A percentile compares a stretch with the other conserved stretches of the same genome.
Conservation (phyloP, 1,140 invertebrate species). For the Mycetomoellerius zeteki region DNA sequence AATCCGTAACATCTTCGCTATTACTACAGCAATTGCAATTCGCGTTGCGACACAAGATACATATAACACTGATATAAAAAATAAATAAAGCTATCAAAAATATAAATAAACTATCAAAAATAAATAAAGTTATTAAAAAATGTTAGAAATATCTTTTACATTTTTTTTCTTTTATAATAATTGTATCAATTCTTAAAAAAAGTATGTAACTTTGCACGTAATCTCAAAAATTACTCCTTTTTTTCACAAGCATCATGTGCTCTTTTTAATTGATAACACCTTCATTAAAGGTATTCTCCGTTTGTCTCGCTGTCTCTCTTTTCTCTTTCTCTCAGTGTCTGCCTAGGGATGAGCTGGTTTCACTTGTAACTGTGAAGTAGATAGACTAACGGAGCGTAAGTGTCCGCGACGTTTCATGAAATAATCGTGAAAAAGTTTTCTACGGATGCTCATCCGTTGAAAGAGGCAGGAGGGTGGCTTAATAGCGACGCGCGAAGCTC, state of each 20-base stretch:
- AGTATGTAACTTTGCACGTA: background rate
- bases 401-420: conserved; percentile 60
- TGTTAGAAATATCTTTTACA: background rate
- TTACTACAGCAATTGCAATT: background rate
- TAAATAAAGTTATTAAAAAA: background rate
- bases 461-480: conserved; percentile 47
- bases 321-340: background rate
- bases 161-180: background rate
- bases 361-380: background rate
- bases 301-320: background rate
- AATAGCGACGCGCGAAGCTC: conserved; percentile 52
- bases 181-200: background rate
- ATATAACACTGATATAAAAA: background rate
- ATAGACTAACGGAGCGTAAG: conserved; percentile 49
- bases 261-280: conserved; percentile 12
- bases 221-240: background rate
- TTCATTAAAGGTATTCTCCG: background rate
- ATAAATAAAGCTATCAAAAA: background rate
- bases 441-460: conserved; percentile 30
- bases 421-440: conserved; percentile 64
- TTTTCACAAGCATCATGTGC: background rate
- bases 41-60: background rate
- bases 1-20: background rate
- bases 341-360: conserved; percentile 8
- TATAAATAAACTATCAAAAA: background rate